Percentiles rank a stretch among this genome's conserved stretches.
These are phyloP conservation scores for Dolichallabes microphthalmus DNA, from an alignment of 2,113 vertebrate genomes.

Conservation along the genomic window DNA sequence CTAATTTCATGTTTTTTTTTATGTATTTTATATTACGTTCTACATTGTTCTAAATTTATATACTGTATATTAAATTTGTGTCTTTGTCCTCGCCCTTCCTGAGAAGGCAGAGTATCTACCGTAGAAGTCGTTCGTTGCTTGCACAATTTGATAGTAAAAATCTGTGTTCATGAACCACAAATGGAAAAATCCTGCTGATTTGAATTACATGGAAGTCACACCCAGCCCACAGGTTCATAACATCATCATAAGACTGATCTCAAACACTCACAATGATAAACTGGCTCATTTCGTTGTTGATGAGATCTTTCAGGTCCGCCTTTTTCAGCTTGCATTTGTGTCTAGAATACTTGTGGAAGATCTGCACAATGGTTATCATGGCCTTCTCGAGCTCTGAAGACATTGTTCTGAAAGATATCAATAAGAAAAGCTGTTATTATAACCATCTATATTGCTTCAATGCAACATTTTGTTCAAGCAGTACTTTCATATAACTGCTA, in stretches of 20 bases:
- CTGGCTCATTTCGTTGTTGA: conserved; percentile 73
- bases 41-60: no score
- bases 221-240: not conserved
- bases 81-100: not conserved
- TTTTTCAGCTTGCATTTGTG: conserved; percentile 71
- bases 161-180: not conserved
- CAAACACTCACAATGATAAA: conserved; percentile 66
- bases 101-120: not conserved
- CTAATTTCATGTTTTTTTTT: no score
- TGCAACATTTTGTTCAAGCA: not conserved
- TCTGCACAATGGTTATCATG: conserved; percentile 67
- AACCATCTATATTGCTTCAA: not conserved
- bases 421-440: not conserved
- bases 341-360: conserved; percentile 72
- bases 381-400: conserved; percentile 69
- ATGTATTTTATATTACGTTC: no score
- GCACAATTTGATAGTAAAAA: conserved; percentile 25
- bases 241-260: not conserved
- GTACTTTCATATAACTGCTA: not conserved
- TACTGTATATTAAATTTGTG: not conserved
- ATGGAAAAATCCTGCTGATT: not conserved
- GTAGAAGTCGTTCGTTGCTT: not conserved
- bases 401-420: conserved; percentile 36
- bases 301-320: conserved; percentile 69
- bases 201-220: not conserved